These are phyloP conservation scores for Nipponacmea schrenckii DNA, from an alignment of 2,888 invertebrate genomes.

Conservation along the genomic window DNA sequence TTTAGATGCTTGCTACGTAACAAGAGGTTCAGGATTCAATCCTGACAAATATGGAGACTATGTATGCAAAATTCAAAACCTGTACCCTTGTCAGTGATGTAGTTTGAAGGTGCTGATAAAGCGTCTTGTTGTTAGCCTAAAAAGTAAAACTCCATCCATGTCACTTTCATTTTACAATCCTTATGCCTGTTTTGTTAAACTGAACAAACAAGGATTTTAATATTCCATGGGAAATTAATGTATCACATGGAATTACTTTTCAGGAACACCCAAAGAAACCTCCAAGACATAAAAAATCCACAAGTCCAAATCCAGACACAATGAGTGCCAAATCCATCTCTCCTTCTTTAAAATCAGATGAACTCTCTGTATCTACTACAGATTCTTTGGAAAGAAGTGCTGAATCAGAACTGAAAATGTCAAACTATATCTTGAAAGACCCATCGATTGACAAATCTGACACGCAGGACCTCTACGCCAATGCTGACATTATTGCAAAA, in stretches of 20 bases:
- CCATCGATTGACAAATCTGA: background rate
- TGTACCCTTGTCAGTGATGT: too few relatives aligned
- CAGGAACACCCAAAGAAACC: conserved; percentile 49
- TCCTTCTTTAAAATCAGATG: conserved; percentile 9
- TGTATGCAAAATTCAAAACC: too few relatives aligned
- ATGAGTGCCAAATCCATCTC: conserved; percentile 13
- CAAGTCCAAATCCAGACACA: conserved; percentile 24
- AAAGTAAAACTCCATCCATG: too few relatives aligned
- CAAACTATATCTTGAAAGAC: background rate
- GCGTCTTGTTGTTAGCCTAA: too few relatives aligned
- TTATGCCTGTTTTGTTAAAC: too few relatives aligned
- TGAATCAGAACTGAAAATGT: background rate
- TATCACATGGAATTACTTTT: background rate
- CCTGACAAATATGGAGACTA: too few relatives aligned
- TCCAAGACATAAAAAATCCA: conserved; percentile 42
- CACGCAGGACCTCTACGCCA: background rate
- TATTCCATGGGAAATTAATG: too few relatives aligned
- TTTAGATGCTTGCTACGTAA: too few relatives aligned
- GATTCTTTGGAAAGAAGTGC: conserved; percentile 3
- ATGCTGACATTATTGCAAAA: background rate
- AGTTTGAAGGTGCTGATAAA: too few relatives aligned
- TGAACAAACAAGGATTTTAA: too few relatives aligned
- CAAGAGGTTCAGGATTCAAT: too few relatives aligned
- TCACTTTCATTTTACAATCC: too few relatives aligned
- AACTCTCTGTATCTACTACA: background rate